phyloP scores from a whole-genome alignment of 2,888 invertebrate genomes.

The Apamea sordens region DNA sequence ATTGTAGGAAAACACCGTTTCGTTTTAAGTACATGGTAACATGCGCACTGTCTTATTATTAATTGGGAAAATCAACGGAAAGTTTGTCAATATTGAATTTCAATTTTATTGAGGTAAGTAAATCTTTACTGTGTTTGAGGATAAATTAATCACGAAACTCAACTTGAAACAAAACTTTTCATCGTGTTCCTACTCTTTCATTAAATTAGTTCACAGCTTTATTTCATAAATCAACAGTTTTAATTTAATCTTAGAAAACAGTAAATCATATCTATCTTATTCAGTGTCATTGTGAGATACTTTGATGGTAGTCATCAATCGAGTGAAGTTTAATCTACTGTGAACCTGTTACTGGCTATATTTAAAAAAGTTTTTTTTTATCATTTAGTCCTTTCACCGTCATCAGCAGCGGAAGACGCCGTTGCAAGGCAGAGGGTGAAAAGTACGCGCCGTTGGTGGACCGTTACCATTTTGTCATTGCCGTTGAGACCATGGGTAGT shows the following conservation, averaged over 20 bases:
- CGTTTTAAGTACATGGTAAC: no score
- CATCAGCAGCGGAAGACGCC: no score
- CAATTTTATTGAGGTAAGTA: background rate
- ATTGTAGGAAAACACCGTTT: background rate
- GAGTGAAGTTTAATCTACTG: background rate
- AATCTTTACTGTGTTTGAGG: slow-evolving; percentile 16
- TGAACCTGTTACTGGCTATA: background rate
- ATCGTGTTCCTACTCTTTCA: slow-evolving; percentile 7
- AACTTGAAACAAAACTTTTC: slow-evolving; percentile 13
- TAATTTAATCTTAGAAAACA: slow-evolving; percentile 1
- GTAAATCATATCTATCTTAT: background rate
- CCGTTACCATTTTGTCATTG: no score
- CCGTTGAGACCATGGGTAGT: no score
- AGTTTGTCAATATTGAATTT: slow-evolving; percentile 15
- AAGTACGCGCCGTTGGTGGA: no score
- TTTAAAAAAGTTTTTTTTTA: no score
- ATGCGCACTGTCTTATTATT: background rate
- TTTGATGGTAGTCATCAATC: background rate
- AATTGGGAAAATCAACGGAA: background rate
- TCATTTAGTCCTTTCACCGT: no score
- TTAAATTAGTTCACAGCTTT: slow-evolving; percentile 5
- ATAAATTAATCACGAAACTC: slow-evolving; percentile 27
- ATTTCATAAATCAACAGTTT: slow-evolving; percentile 20
- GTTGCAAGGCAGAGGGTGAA: no score
- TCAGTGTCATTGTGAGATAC: slow-evolving; percentile 7